phyloP scores from a whole-genome alignment of 1,140 invertebrate genomes.

The Bombus superbus region DNA sequence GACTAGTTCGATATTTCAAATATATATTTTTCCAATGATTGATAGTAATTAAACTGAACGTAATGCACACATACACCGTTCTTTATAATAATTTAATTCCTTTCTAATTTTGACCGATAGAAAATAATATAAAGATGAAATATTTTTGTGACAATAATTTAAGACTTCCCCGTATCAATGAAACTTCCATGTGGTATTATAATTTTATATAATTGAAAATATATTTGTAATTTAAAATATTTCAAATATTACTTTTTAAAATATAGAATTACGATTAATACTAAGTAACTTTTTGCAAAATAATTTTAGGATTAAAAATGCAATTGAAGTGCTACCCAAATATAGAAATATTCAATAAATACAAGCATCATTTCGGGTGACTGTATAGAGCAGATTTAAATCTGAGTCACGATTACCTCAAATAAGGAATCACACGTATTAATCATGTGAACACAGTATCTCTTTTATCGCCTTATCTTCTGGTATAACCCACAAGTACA shows the following conservation, averaged over 20 bases:
- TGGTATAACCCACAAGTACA: neutral
- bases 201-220: neutral
- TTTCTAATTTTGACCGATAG: neutral
- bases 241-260: neutral
- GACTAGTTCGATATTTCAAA: neutral
- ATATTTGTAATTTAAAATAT: neutral
- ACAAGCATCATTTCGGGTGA: neutral
- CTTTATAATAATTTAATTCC: neutral
- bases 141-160: neutral
- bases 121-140: neutral
- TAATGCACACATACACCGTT: neutral
- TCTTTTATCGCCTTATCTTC: slow-evolving; percentile 7
- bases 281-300: no score
- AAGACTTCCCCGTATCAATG: neutral
- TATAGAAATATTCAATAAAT: no score
- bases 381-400: neutral
- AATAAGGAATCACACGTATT: neutral
- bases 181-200: neutral
- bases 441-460: neutral
- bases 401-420: neutral
- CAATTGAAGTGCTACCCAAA: no score
- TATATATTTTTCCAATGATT: neutral
- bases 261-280: neutral
- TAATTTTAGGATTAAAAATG: no score
- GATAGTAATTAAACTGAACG: neutral